phyloP scores from a whole-genome alignment of 1,140 invertebrate genomes.

The Lysiphlebus fabarum region DNA sequence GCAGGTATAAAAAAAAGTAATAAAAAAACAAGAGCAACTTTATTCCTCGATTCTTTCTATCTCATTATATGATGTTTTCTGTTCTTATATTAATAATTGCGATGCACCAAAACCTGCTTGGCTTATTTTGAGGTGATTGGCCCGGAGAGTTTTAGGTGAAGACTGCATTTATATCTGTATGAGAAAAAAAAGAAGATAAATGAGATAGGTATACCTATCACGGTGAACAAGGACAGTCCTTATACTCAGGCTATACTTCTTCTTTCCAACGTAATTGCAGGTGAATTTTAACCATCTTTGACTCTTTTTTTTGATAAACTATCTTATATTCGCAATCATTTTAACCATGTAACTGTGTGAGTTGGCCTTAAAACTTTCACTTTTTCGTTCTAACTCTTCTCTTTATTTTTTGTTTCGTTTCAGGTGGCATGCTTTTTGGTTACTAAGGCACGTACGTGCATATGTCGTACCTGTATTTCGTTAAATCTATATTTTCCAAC shows the following conservation, averaged over 20 bases:
- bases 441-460: conserved; percentile 20
- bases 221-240: conserved; percentile 10
- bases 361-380: background rate
- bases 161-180: conserved; percentile 16
- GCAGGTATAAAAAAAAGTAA: too few species aligned
- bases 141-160: conserved; percentile 24
- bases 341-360: background rate
- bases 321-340: background rate
- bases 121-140: conserved; percentile 28
- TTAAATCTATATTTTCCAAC: too few species aligned
- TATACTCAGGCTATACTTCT: conserved; percentile 12
- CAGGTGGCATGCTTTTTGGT: conserved; percentile 21
- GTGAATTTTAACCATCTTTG: conserved; percentile 19
- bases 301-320: background rate
- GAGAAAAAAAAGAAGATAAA: background rate
- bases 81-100: conserved; percentile 38
- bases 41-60: conserved; percentile 10
- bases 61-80: background rate
- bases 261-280: conserved; percentile 24
- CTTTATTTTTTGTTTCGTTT: conserved; percentile 1
- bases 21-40: background rate
- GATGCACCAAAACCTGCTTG: conserved; percentile 39
- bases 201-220: background rate
- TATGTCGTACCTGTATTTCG: too few species aligned
- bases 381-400: conserved; percentile 4